These are phyloP conservation scores for Idaea dimidiata DNA, from an alignment of 2,888 invertebrate genomes.

Conservation along the genomic window DNA sequence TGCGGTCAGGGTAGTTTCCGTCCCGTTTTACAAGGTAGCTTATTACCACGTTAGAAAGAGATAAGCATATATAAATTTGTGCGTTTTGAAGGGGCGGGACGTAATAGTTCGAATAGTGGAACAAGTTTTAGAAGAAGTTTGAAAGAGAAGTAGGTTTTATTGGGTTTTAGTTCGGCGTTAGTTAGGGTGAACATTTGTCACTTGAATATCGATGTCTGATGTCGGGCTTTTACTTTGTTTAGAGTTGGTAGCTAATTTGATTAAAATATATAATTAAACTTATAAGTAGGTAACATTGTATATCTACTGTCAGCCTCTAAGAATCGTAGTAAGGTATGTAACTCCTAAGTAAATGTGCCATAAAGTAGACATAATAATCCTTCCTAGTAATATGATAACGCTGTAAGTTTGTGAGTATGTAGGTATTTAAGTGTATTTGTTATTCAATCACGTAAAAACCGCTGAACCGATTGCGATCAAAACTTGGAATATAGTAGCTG, in stretches of 20 bases:
- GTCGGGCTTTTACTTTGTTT: neutral
- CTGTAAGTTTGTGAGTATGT: too few relatives aligned
- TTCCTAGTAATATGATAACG: too few relatives aligned
- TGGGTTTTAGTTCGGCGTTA: constrained; percentile 65
- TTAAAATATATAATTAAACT: neutral
- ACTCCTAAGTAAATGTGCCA: too few relatives aligned
- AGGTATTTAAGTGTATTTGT: too few relatives aligned
- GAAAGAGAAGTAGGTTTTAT: constrained; percentile 72
- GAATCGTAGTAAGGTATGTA: too few relatives aligned
- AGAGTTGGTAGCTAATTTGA: neutral
- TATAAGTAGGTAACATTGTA: neutral
- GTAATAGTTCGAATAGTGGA: constrained; percentile 69
- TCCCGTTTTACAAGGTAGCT: constrained; percentile 49
- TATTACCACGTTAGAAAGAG: constrained; percentile 43
- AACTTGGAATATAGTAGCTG: too few relatives aligned
- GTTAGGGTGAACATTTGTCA: constrained; percentile 46
- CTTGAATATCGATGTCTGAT: constrained; percentile 46
- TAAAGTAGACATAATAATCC: too few relatives aligned
- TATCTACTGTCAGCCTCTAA: too few relatives aligned
- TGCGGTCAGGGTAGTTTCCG: constrained; percentile 49
- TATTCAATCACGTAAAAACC: too few relatives aligned
- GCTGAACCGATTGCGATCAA: too few relatives aligned
- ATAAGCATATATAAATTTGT: constrained; percentile 38
- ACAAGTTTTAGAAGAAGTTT: constrained; percentile 76
- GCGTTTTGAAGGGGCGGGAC: constrained; percentile 55